Evolutionary conservation across 2,888 invertebrate genomes (phyloP).

Genomic region (Meiosimyza decipiens): DNA sequence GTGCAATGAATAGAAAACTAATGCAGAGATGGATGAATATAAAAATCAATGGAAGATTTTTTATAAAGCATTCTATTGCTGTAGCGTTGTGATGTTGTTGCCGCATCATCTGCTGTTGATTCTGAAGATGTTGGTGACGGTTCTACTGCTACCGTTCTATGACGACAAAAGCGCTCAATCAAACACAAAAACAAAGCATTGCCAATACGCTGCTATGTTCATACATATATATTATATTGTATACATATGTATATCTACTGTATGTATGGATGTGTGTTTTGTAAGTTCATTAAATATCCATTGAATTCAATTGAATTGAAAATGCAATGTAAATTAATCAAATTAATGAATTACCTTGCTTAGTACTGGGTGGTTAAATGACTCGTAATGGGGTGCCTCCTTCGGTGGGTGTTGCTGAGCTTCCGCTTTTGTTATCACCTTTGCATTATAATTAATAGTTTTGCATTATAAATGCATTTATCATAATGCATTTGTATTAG

Average conservation of each 20-base stretch:
- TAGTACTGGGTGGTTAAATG: background rate
- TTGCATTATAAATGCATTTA: conserved; percentile 34
- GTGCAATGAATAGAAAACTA: too few species aligned
- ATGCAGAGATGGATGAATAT: too few species aligned
- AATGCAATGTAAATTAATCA: conserved; percentile 20
- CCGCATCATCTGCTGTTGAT: too few species aligned
- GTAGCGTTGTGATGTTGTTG: too few species aligned
- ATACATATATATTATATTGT: too few species aligned
- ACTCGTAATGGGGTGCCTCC: background rate
- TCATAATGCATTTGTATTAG: conserved; percentile 26
- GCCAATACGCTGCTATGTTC: too few species aligned
- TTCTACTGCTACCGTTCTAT: too few species aligned
- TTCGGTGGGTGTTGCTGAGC: background rate
- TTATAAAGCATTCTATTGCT: too few species aligned
- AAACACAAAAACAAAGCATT: too few species aligned
- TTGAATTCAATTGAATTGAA: conserved; percentile 18
- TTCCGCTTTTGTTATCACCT: background rate
- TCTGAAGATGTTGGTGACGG: too few species aligned
- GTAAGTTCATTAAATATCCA: conserved; percentile 19
- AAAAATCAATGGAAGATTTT: too few species aligned
- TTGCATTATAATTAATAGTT: conserved; percentile 31
- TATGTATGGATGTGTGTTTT: conserved; percentile 8
- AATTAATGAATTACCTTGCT: conserved; percentile 18
- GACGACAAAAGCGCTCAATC: too few species aligned
- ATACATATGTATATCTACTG: background rate